Conservation (phyloP, 2,797 vertebrate genomes). For the Carduelis carduelis region DNA sequence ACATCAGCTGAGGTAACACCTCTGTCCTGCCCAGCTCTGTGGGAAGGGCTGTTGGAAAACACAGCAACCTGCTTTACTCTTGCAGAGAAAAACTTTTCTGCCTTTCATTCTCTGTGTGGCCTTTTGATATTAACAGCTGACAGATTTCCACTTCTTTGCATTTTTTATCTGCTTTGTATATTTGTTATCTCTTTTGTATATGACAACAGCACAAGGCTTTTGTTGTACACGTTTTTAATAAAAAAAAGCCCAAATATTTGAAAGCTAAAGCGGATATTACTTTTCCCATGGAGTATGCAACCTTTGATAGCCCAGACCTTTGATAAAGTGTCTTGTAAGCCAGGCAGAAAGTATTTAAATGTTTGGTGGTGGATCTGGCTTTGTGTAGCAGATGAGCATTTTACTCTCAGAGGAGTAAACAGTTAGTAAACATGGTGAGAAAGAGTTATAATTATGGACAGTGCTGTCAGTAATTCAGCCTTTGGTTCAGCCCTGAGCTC, state of each 20-base stretch:
- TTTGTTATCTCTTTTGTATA: constrained; percentile 56
- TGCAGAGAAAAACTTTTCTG: neutral
- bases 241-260: constrained; percentile 48
- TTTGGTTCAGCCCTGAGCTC: neutral
- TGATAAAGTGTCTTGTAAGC: neutral
- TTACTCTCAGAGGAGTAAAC: neutral
- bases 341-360: neutral
- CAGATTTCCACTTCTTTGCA: constrained; percentile 29
- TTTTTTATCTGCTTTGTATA: constrained; percentile 57
- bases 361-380: neutral
- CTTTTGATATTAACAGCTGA: constrained; percentile 56
- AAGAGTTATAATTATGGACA: neutral
- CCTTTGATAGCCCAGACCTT: constrained; percentile 1
- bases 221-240: constrained; percentile 57
- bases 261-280: constrained; percentile 59
- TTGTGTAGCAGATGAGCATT: neutral
- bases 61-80: neutral
- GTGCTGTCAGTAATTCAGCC: neutral
- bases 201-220: constrained; percentile 23
- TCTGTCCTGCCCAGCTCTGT: neutral
- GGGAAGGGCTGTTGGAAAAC: neutral
- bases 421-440: rapidly evolving
- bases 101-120: neutral
- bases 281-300: neutral
- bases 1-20: neutral